Percentiles rank a stretch among this genome's conserved stretches.
These are phyloP conservation scores for Pempheris klunzingeri DNA, from an alignment of 2,797 vertebrate species.

Conservation along the genomic window DNA sequence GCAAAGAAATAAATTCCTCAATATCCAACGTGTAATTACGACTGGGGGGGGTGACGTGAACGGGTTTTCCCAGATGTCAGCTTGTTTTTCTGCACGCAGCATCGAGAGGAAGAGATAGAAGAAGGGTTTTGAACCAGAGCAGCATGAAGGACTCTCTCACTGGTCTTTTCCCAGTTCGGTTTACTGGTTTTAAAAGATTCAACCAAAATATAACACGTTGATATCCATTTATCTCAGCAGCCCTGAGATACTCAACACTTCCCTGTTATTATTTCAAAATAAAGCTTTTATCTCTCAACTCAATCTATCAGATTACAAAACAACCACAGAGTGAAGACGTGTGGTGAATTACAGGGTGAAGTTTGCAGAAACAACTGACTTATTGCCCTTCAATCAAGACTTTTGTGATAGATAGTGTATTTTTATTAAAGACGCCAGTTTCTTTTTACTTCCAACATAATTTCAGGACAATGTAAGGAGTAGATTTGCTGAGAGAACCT, in stretches of 20 bases:
- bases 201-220: not conserved
- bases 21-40: slow-evolving; percentile 42
- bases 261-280: slow-evolving; percentile 17
- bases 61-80: slow-evolving; percentile 45
- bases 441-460: no score
- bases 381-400: no score
- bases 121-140: not conserved
- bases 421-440: no score
- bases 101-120: not conserved
- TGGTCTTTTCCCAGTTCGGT: not conserved
- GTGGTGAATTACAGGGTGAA: not conserved
- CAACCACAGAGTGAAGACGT: not conserved
- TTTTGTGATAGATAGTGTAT: no score
- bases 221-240: not conserved
- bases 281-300: not conserved
- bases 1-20: slow-evolving; percentile 4
- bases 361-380: no score
- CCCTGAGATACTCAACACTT: not conserved
- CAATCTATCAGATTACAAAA: not conserved
- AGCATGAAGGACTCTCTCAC: not conserved
- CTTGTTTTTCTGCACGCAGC: slow-evolving; percentile 4
- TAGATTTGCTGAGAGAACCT: no score
- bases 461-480: no score
- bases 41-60: slow-evolving; percentile 6
- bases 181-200: not conserved